phyloP scores from a whole-genome alignment of 1,140 invertebrate species.

The Magallana ariakensis region DNA sequence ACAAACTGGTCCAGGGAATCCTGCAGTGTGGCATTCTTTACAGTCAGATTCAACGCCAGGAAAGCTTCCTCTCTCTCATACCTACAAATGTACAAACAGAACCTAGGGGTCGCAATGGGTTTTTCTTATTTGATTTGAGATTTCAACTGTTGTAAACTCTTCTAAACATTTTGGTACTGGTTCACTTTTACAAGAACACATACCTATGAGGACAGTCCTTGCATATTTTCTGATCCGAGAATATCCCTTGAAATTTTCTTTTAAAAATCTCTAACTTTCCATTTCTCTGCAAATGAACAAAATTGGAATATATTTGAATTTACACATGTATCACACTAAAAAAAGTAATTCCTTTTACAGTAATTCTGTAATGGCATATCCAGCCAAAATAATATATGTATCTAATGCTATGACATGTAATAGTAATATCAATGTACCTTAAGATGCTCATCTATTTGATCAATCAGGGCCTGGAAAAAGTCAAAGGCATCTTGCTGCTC shows the following conservation, averaged over 20 bases:
- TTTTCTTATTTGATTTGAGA: too few relatives aligned
- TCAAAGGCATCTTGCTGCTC: slow-evolving; percentile 79
- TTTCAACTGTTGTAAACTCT: too few relatives aligned
- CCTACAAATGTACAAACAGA: slow-evolving; percentile 63
- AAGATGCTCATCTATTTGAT: slow-evolving; percentile 77
- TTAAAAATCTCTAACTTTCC: slow-evolving; percentile 76
- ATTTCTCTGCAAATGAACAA: slow-evolving; percentile 69
- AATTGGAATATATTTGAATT: not conserved
- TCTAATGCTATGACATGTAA: too few relatives aligned
- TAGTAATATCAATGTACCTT: slow-evolving; percentile 64
- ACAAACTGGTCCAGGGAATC: slow-evolving; percentile 99
- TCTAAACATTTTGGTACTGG: not conserved
- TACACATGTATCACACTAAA: too few relatives aligned
- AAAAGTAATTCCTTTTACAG: too few relatives aligned
- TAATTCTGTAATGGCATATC: too few relatives aligned
- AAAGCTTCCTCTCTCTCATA: slow-evolving; percentile 79
- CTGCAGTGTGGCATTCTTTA: slow-evolving; percentile 78
- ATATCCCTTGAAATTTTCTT: slow-evolving; percentile 77
- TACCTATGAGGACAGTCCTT: slow-evolving; percentile 98
- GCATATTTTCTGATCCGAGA: slow-evolving; percentile 98
- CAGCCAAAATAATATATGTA: too few relatives aligned
- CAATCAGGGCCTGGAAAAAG: slow-evolving; percentile 76
- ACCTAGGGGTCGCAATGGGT: not conserved
- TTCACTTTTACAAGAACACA: slow-evolving; percentile 54
- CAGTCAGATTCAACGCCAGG: slow-evolving; percentile 78